Percentiles rank a stretch among this genome's conserved stretches.
Evolutionary conservation across 2,888 invertebrate genomes (phyloP).

Genomic region (Vanessa cardui): DNA sequence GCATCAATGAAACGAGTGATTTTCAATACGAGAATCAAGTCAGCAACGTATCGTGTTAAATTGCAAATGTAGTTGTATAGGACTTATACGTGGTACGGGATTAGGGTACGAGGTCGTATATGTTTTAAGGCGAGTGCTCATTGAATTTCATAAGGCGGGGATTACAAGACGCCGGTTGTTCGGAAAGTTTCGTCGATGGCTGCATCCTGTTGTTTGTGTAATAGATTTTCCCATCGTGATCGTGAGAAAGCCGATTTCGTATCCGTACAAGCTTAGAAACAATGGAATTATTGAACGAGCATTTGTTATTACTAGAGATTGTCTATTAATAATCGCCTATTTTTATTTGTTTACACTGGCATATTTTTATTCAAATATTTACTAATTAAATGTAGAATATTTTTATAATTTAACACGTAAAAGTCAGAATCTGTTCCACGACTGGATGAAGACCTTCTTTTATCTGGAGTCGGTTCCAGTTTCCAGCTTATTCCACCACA

Average conservation of each 20-base stretch:
- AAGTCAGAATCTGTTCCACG: too few relatives aligned
- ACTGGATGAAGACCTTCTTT: too few relatives aligned
- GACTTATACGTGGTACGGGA: conserved; percentile 8
- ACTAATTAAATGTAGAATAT: too few relatives aligned
- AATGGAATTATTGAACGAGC: conserved; percentile 14
- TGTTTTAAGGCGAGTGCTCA: conserved; percentile 41
- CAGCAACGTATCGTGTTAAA: conserved; percentile 21
- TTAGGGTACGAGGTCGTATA: conserved; percentile 27
- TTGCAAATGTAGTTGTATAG: background rate
- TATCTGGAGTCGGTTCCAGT: too few relatives aligned
- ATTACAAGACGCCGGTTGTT: conserved; percentile 43
- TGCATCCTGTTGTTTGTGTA: conserved; percentile 38
- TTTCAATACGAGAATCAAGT: background rate
- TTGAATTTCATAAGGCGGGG: conserved; percentile 46
- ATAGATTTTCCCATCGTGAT: conserved; percentile 33
- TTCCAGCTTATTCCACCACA: too few relatives aligned
- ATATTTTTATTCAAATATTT: too few relatives aligned
- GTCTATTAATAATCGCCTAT: background rate
- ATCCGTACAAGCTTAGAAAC: conserved; percentile 1
- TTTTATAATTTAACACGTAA: too few relatives aligned
- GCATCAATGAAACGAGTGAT: too few relatives aligned
- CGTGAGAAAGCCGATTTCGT: conserved; percentile 30
- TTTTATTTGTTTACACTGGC: too few relatives aligned
- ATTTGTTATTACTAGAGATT: background rate
- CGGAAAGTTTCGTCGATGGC: conserved; percentile 36